Percentiles rank a stretch among this genome's conserved stretches.
Evolutionary conservation across 2,113 vertebrate species (phyloP).

Genomic region (Puma concolor): DNA sequence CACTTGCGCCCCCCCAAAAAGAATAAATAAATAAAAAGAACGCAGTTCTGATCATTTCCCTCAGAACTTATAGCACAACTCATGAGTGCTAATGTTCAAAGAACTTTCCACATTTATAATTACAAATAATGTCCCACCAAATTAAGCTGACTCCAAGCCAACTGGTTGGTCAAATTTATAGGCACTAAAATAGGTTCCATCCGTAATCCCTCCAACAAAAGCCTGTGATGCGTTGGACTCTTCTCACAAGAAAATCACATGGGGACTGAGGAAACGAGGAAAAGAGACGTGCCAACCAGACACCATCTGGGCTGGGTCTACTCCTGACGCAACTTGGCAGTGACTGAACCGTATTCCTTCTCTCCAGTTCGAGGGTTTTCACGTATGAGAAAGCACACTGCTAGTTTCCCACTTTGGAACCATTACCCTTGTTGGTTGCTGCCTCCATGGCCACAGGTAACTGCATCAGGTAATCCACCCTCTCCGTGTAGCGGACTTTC

Average conservation of each 20-base stretch:
- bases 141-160: background rate
- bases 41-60: background rate
- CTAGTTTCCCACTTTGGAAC: background rate
- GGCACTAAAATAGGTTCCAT: background rate
- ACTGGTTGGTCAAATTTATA: background rate
- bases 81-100: background rate
- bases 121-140: background rate
- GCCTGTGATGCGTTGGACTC: background rate
- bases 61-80: background rate
- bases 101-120: background rate
- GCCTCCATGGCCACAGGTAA: slow-evolving; percentile 94
- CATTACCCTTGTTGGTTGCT: slow-evolving; percentile 94
- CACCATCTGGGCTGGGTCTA: background rate
- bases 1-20: too few relatives aligned
- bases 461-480: slow-evolving; percentile 97
- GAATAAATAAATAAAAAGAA: background rate
- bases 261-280: background rate
- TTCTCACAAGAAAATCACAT: background rate
- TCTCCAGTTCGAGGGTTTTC: background rate
- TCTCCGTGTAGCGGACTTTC: slow-evolving; percentile 94
- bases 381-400: accelerated
- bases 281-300: background rate
- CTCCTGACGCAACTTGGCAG: background rate
- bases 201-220: background rate
- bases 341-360: accelerated